These are phyloP conservation scores for Sepiola atlantica DNA, from an alignment of 2,888 invertebrate species.

Conservation along the genomic window DNA sequence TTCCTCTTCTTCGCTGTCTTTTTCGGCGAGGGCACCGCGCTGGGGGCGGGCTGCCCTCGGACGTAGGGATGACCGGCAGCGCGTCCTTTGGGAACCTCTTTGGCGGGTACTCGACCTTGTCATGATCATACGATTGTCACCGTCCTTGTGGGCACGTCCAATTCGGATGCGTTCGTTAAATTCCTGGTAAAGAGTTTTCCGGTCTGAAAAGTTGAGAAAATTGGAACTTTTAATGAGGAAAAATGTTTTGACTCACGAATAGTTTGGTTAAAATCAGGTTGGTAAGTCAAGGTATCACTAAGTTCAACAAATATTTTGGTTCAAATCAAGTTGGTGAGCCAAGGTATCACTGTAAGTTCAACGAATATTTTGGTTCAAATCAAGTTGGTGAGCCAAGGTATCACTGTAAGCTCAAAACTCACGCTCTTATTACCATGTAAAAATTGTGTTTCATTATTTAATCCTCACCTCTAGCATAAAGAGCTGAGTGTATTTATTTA, in stretches of 20 bases:
- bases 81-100: conserved; percentile 55
- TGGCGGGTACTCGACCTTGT: conserved; percentile 56
- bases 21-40: conserved; percentile 49
- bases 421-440: too few relatives aligned
- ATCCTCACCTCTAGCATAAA: too few relatives aligned
- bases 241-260: background rate
- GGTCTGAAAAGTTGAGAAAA: background rate
- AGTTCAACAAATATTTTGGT: too few relatives aligned
- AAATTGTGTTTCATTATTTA: too few relatives aligned
- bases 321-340: too few relatives aligned
- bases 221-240: background rate
- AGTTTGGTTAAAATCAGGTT: too few relatives aligned
- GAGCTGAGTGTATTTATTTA: too few relatives aligned
- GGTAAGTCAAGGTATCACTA: too few relatives aligned
- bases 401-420: too few relatives aligned
- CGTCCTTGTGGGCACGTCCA: conserved; percentile 37
- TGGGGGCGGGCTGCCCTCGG: conserved; percentile 50
- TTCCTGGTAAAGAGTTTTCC: conserved; percentile 38
- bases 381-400: too few relatives aligned
- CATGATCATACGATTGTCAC: background rate
- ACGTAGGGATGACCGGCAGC: conserved; percentile 49
- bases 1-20: conserved; percentile 46
- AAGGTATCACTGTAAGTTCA: too few relatives aligned
- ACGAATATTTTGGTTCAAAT: too few relatives aligned
- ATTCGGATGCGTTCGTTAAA: conserved; percentile 43